phyloP scores from a whole-genome alignment of 2,797 vertebrate genomes.

The Apogon hyalosoma region DNA sequence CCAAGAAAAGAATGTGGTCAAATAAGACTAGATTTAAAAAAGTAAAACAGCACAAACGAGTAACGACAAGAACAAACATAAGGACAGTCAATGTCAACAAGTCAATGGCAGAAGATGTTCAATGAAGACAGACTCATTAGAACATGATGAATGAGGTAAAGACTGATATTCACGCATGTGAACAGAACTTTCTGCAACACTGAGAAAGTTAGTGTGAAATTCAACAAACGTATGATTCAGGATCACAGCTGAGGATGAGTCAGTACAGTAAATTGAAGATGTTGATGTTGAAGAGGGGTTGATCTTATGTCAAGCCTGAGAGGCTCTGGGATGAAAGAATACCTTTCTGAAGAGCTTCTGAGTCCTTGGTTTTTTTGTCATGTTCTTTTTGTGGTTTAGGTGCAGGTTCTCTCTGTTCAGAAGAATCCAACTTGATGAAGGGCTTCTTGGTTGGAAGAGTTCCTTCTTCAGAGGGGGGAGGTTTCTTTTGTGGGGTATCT shows the following conservation, averaged over 20 bases:
- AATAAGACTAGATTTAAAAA: slow-evolving; percentile 27
- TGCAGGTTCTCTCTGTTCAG: background rate
- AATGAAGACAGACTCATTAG: slow-evolving; percentile 11
- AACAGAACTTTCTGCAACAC: background rate
- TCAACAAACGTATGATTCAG: slow-evolving; percentile 2
- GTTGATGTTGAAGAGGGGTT: slow-evolving; percentile 33
- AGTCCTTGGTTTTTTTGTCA: slow-evolving; percentile 21
- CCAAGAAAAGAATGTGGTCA: slow-evolving; percentile 25
- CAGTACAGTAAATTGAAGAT: slow-evolving; percentile 18
- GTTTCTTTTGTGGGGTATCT: slow-evolving; percentile 19
- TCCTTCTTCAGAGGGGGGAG: slow-evolving; percentile 24
- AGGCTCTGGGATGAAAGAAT: slow-evolving; percentile 46
- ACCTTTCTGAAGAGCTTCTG: slow-evolving; percentile 60
- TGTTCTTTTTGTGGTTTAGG: slow-evolving; percentile 26
- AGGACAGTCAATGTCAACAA: slow-evolving; percentile 7
- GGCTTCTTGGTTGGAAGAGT: slow-evolving; percentile 10
- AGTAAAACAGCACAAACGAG: slow-evolving; percentile 21
- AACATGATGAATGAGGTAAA: slow-evolving; percentile 59
- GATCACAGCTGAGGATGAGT: slow-evolving; percentile 1
- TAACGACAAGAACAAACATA: background rate
- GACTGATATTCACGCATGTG: slow-evolving; percentile 7
- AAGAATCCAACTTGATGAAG: slow-evolving; percentile 26
- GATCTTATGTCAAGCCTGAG: slow-evolving; percentile 44
- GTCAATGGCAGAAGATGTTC: slow-evolving; percentile 7
- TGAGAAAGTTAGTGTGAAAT: slow-evolving; percentile 9